Conservation (phyloP, 2,888 invertebrate species). For the Acrobasis suavella region DNA sequence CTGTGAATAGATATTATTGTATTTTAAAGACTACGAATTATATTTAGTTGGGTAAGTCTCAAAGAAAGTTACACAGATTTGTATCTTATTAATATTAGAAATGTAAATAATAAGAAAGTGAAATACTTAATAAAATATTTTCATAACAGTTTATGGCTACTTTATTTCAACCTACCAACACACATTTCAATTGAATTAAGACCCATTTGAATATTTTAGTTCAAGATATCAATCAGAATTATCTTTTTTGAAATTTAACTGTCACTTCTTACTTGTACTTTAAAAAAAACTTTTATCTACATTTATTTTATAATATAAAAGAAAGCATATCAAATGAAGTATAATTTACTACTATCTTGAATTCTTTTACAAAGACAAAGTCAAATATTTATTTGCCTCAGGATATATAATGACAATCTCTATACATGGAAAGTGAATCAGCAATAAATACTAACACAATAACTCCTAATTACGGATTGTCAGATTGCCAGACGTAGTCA, state of each 20-base stretch:
- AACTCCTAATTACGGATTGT: neutral
- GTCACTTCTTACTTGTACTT: too few species aligned
- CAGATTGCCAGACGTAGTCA: neutral
- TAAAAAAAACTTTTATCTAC: too few species aligned
- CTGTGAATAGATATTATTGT: conserved; percentile 37
- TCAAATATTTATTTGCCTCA: neutral
- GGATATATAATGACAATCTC: conserved; percentile 1
- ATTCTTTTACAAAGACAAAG: too few species aligned
- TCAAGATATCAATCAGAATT: too few species aligned
- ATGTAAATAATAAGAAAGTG: neutral
- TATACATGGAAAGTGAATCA: neutral
- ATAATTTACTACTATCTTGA: too few species aligned
- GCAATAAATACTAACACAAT: conserved; percentile 1
- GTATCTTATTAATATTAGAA: neutral
- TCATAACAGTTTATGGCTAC: neutral
- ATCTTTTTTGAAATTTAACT: too few species aligned
- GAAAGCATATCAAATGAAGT: too few species aligned
- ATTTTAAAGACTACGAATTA: conserved; percentile 2
- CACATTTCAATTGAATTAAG: too few species aligned
- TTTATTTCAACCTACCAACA: neutral
- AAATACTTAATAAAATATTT: conserved; percentile 4
- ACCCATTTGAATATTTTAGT: too few species aligned
- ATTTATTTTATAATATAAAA: too few species aligned
- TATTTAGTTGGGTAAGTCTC: neutral
- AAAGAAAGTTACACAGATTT: neutral